Evolutionary conservation across 2,888 invertebrate genomes (phyloP), one percentile per base, ranked within the genome.

Genomic region (Lomographa bimaculata): DNA sequence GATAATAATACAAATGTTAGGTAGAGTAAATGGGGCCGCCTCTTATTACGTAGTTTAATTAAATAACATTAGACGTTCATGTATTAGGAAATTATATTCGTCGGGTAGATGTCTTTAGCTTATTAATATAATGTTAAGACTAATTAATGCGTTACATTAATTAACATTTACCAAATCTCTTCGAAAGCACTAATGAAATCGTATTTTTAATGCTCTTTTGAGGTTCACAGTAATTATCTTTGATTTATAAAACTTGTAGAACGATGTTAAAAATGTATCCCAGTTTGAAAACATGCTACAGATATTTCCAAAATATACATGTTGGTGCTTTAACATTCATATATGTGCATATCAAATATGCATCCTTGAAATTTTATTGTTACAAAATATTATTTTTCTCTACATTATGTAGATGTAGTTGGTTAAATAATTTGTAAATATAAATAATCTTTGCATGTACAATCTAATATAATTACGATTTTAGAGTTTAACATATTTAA

Each of bases 21-120:
- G 60, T 71, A 79, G 69, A 70, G 74, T 69, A 81, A 83, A 77
- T 78, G 85, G 79, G 83, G 83, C 87, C 87, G 87, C 85, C 86
- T 87, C 77, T 80, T 71, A 69, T 64, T 67, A 73, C 63, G 51
- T 83, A 81, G 72, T 66, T 57, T 64, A 71, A 30, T 67, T 67
- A 59, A 57, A 65, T 68, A 71, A 67, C 62, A 69, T 64, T 76
- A 78, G 71, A 66, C 60, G 67, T 75, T 79, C 71, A 68, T 76
- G 46, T 76, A 67, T 67, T 84, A 83, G 77, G 68, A 62, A 81
- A 79, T 71, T 79, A 65, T 79, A 76, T 76, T 70, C 65, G 63
- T 76, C 71, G 62, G 54, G 68, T 76, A 79, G 77, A 57, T 79
- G 72, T 77, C 66, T 64, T 71, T 78, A 79, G 78, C 32, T 36